phyloP scores from a whole-genome alignment of 2,113 vertebrate genomes.

The Chaetops frenatus region DNA sequence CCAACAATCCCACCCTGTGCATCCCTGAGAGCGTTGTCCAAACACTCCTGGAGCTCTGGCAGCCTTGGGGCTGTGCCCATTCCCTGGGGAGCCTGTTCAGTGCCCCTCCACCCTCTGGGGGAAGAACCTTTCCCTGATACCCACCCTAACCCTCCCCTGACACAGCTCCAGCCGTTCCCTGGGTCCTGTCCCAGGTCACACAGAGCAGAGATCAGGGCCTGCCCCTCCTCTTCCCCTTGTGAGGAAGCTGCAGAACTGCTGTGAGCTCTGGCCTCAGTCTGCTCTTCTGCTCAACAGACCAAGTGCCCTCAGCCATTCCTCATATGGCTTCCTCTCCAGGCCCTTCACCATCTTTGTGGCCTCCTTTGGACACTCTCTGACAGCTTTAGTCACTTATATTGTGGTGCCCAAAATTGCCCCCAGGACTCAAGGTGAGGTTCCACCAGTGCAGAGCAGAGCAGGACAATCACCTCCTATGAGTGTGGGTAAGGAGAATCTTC shows the following conservation, averaged over 20 bases:
- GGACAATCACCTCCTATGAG: no score
- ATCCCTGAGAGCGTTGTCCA: background rate
- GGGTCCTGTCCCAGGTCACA: background rate
- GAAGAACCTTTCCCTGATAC: background rate
- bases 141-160: background rate
- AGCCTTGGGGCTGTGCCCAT: background rate
- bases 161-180: background rate
- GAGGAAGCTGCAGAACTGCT: background rate
- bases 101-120: accelerated
- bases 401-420: background rate
- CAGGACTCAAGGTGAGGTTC: background rate
- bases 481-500: background rate
- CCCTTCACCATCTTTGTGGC: background rate
- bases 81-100: background rate
- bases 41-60: background rate
- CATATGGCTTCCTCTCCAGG: accelerated
- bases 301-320: background rate
- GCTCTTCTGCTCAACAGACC: background rate
- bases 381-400: background rate
- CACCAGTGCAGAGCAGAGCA: background rate
- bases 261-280: background rate
- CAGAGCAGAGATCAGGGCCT: background rate
- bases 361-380: background rate
- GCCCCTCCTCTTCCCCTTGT: accelerated
- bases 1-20: background rate